phyloP scores from a whole-genome alignment of 2,113 vertebrate genomes.

The Ancistrus triradiatus region DNA sequence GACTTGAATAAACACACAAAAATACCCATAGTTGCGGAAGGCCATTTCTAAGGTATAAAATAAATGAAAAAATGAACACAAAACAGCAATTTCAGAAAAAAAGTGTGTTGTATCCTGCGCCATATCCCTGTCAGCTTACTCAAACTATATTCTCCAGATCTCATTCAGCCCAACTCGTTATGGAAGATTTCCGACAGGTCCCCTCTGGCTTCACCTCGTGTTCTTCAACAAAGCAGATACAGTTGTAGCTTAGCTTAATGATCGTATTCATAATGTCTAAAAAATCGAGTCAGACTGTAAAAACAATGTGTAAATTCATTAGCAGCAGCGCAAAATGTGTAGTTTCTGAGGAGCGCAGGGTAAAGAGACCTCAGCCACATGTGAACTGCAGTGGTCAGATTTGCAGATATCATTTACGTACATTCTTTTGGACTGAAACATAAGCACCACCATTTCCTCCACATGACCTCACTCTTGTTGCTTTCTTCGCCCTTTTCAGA shows the following conservation, averaged over 20 bases:
- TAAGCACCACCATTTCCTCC: slow-evolving; percentile 5
- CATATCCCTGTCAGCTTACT: slow-evolving; percentile 37
- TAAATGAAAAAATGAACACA: no score
- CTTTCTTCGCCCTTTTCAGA: no score
- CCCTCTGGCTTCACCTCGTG: slow-evolving; percentile 12
- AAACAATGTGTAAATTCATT: slow-evolving; percentile 1
- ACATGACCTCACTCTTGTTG: background rate
- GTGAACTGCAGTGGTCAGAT: slow-evolving; percentile 10
- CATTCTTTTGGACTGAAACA: background rate
- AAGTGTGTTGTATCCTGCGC: slow-evolving; percentile 39
- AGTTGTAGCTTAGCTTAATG: slow-evolving; percentile 7
- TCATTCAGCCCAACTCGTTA: slow-evolving; percentile 28
- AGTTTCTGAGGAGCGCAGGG: slow-evolving; percentile 10
- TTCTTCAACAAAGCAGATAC: slow-evolving; percentile 6
- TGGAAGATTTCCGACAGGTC: slow-evolving; percentile 29
- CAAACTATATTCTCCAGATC: slow-evolving; percentile 39
- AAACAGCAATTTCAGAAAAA: slow-evolving; percentile 10
- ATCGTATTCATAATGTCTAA: background rate
- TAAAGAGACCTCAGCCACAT: slow-evolving; percentile 11
- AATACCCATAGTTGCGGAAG: no score
- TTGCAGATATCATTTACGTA: slow-evolving; percentile 7
- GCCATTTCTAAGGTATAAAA: no score
- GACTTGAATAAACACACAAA: no score
- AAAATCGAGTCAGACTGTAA: no score
- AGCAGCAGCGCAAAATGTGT: background rate